These are phyloP conservation scores for Ruditapes philippinarum DNA, from an alignment of 1,140 invertebrate species.

Conservation along the genomic window DNA sequence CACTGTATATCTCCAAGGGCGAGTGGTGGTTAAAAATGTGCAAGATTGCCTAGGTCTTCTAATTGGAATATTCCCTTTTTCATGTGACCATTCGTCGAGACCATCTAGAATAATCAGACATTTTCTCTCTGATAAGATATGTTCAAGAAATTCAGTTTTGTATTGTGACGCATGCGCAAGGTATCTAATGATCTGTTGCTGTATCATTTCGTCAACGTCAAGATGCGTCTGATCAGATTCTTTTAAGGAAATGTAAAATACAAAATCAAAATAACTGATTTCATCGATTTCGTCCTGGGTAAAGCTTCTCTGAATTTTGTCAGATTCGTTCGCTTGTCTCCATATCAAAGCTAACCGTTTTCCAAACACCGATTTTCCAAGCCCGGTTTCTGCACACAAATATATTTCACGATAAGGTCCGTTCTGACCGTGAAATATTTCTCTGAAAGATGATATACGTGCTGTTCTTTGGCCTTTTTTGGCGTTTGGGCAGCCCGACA, in stretches of 20 bases:
- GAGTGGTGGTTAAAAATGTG: background rate
- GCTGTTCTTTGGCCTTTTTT: too few species aligned
- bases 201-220: constrained; percentile 12
- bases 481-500: background rate
- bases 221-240: background rate
- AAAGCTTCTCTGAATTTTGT: background rate
- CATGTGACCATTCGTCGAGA: constrained; percentile 13
- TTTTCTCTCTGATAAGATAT: background rate
- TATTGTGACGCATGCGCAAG: background rate
- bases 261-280: background rate
- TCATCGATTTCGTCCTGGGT: background rate
- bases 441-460: background rate
- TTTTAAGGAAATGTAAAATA: background rate
- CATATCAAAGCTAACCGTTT: background rate
- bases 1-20: background rate
- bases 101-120: constrained; percentile 12
- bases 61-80: background rate
- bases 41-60: background rate
- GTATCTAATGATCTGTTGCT: background rate
- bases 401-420: background rate
- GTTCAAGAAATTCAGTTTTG: background rate
- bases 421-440: background rate
- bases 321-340: background rate
- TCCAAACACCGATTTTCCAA: background rate
- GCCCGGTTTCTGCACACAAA: background rate